These are phyloP conservation scores for Drosophila trapezifrons DNA, from an alignment of 1,140 invertebrate genomes.

Conservation along the genomic window DNA sequence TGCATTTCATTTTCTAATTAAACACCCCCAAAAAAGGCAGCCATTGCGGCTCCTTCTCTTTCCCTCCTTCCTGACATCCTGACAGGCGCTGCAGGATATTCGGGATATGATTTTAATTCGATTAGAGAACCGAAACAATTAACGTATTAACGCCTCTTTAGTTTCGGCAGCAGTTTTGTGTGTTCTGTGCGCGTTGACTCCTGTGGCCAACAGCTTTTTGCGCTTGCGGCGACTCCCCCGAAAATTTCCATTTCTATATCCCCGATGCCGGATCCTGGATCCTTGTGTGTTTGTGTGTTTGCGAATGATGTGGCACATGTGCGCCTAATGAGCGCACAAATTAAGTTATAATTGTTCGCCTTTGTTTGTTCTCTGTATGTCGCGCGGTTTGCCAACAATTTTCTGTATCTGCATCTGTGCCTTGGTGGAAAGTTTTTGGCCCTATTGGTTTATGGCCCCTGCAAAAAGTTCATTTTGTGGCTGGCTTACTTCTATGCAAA, in stretches of 20 bases:
- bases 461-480: slow-evolving; percentile 55
- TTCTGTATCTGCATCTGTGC: slow-evolving; percentile 49
- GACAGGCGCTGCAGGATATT: slow-evolving; percentile 67
- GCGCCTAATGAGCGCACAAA: slow-evolving; percentile 79
- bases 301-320: slow-evolving; percentile 56
- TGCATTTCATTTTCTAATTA: slow-evolving; percentile 80
- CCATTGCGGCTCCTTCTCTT: slow-evolving; percentile 38
- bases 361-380: slow-evolving; percentile 64
- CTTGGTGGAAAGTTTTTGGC: slow-evolving; percentile 36
- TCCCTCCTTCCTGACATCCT: slow-evolving; percentile 28
- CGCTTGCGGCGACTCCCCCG: neutral
- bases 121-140: slow-evolving; percentile 84
- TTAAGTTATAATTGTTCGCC: slow-evolving; percentile 79
- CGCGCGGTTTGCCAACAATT: slow-evolving; percentile 45
- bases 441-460: slow-evolving; percentile 27
- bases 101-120: slow-evolving; percentile 84
- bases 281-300: slow-evolving; percentile 19
- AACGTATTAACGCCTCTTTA: slow-evolving; percentile 84
- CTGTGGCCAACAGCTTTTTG: slow-evolving; percentile 64
- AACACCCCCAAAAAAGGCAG: slow-evolving; percentile 66
- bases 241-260: slow-evolving; percentile 39
- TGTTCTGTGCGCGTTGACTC: slow-evolving; percentile 53
- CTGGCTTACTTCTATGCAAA: slow-evolving; percentile 32
- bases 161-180: slow-evolving; percentile 48
- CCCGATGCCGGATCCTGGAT: slow-evolving; percentile 22